Evolutionary conservation across 2,888 invertebrate species (phyloP), one percentile per base, ranked within the genome.

Genomic region (Oscheius sp.): DNA sequence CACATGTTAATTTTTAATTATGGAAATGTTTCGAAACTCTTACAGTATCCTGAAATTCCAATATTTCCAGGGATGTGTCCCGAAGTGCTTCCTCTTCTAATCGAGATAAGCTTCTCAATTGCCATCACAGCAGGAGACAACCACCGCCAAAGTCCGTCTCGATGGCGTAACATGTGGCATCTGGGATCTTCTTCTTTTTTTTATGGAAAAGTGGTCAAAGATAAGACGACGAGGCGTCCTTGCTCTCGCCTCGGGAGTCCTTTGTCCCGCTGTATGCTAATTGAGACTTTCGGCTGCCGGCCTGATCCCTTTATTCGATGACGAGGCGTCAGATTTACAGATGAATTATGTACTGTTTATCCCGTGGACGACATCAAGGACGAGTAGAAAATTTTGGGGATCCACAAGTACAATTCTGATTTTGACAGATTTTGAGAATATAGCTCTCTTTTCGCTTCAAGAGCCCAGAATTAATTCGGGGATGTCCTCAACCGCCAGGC

Each of bases 311-410:
- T 66, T 66, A 66, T 66, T 66, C 66, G 27, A 66, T 66, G 66
- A 66, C 66, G 66, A 66, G 66, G 66, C 52, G 66, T 66, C 66
- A 66, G 66, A 66, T 66, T 66, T 66, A 66, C 66, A 49, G 35
- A 66, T 66, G 66, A 66, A 66, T 66, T 66, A 66, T 66, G 66
- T 66, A 66, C 66, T 66, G 66, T 66, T 66, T 66, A 66, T 52
- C 27, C 64, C 18, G 41, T 6, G n/a, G 41, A 41, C n/a, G n/a
- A 43, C 18, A n/a, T 25, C 61, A 61, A 58, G 58, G 61, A 18
- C 61, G 21, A 61, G 12, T n/a, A n/a, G n/a, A n/a, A n/a, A n/a
- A n/a, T n/a, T n/a, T n/a, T n/a, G n/a, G n/a, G n/a, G n/a, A n/a
- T n/a, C n/a, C n/a, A n/a, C n/a, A n/a, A n/a, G n/a, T n/a, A n/a